Conservation (phyloP, 2,113 vertebrate genomes). For the Myxocyprinus asiaticus region DNA sequence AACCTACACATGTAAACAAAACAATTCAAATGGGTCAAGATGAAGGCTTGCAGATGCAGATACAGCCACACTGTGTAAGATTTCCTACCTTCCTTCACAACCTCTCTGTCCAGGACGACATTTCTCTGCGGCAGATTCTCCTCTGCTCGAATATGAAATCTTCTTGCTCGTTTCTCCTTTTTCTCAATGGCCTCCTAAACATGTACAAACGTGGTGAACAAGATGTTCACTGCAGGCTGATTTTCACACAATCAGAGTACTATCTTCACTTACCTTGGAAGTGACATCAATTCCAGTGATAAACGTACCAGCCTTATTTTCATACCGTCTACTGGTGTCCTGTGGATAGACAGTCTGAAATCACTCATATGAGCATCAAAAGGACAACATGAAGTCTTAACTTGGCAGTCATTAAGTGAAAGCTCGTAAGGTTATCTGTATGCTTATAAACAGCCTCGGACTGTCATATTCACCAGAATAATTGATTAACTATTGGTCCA, state of each 20-base stretch:
- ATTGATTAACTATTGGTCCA: background rate
- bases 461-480: background rate
- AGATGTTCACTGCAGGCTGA: background rate
- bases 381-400: background rate
- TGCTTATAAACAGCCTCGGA: background rate
- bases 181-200: slow-evolving; percentile 92
- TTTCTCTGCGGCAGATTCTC: slow-evolving; percentile 82
- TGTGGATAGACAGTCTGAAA: slow-evolving; percentile 62
- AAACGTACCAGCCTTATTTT: slow-evolving; percentile 97
- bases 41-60: too few relatives aligned
- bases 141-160: slow-evolving; percentile 91
- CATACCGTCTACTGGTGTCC: slow-evolving; percentile 91
- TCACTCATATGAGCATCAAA: background rate
- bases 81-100: slow-evolving; percentile 88
- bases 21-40: too few relatives aligned
- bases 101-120: slow-evolving; percentile 86
- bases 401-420: background rate
- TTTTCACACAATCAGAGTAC: background rate
- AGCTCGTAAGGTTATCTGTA: too few relatives aligned
- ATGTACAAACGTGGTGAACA: background rate
- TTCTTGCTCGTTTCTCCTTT: slow-evolving; percentile 92
- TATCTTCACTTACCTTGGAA: slow-evolving; percentile 82
- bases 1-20: too few relatives aligned
- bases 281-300: slow-evolving; percentile 98
- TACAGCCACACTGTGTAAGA: too few relatives aligned